Conservation (phyloP, 2,888 invertebrate species). For the Chelonus formosanus region DNA sequence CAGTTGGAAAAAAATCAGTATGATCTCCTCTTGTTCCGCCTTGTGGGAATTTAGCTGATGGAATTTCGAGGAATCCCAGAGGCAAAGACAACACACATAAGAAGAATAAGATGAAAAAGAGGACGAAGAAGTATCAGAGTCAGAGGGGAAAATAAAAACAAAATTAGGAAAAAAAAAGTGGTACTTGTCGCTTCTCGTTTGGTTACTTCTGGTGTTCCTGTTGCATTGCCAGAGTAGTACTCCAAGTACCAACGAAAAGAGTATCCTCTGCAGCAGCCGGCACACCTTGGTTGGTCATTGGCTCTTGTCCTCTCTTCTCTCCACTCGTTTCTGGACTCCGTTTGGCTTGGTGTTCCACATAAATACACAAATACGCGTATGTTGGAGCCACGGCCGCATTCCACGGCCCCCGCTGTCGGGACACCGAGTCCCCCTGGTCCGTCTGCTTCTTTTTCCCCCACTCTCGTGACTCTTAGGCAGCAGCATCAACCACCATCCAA, state of each 20-base stretch:
- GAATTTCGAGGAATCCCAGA: constrained; percentile 38
- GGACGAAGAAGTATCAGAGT: constrained; percentile 26
- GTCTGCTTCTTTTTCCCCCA: constrained; percentile 34
- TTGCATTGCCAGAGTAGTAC: constrained; percentile 53
- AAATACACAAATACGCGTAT: constrained; percentile 62
- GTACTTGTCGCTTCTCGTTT: constrained; percentile 47
- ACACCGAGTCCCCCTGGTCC: constrained; percentile 42
- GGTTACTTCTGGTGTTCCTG: constrained; percentile 57
- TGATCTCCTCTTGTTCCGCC: constrained; percentile 16
- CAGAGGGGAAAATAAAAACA: constrained; percentile 45
- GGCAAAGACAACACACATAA: constrained; percentile 22
- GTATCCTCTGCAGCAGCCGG: constrained; percentile 48
- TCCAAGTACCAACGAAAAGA: constrained; percentile 51
- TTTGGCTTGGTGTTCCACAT: constrained; percentile 56
- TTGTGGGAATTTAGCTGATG: constrained; percentile 33
- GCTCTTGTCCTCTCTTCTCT: constrained; percentile 42
- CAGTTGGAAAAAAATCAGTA: constrained; percentile 15
- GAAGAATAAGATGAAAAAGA: constrained; percentile 10
- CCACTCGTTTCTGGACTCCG: constrained; percentile 25
- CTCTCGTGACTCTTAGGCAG: too few relatives aligned
- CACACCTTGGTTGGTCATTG: constrained; percentile 63
- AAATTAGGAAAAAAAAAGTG: constrained; percentile 32
- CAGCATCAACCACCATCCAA: too few relatives aligned
- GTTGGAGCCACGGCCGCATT: constrained; percentile 62
- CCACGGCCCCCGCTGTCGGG: constrained; percentile 54